A percentile compares a stretch with the other conserved stretches of the same genome.
Evolutionary conservation across 64 coral and sea anemone species (phyloP).

Genomic region (Pachyseris speciosa): DNA sequence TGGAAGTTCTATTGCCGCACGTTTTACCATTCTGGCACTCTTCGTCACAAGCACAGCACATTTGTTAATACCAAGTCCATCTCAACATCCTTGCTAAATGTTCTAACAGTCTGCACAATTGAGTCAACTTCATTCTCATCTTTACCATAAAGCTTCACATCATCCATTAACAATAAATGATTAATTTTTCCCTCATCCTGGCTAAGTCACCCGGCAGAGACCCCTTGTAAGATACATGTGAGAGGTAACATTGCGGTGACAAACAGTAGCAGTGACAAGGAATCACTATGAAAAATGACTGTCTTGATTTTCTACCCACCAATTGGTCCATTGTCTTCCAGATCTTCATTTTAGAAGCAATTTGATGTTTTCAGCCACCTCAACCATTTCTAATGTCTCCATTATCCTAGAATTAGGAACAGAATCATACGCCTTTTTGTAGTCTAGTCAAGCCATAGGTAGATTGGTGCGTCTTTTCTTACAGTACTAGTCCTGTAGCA

Average conservation of each 20-base stretch:
- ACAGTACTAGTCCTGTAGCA: conserved; percentile 36
- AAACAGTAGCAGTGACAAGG: too few species aligned
- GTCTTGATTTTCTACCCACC: too few species aligned
- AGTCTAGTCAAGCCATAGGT: not conserved
- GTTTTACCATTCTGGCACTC: not conserved
- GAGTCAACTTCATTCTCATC: not conserved
- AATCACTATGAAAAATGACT: too few species aligned
- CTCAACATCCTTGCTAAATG: not conserved
- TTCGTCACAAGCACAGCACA: conserved; percentile 4
- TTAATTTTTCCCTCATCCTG: too few species aligned
- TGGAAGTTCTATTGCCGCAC: not conserved
- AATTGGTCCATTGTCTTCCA: too few species aligned
- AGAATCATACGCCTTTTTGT: not conserved
- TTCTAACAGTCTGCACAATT: not conserved
- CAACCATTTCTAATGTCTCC: not conserved
- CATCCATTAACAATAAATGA: not conserved
- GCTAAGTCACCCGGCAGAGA: too few species aligned
- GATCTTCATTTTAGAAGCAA: too few species aligned
- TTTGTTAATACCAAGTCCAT: not conserved
- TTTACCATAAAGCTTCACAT: not conserved
- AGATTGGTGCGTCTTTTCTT: conserved; percentile 1
- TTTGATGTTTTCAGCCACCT: too few species aligned
- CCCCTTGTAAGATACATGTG: too few species aligned
- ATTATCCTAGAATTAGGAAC: not conserved
- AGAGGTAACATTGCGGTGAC: too few species aligned